These are phyloP conservation scores for Gastracanthus pulcherrimus DNA, from an alignment of 2,888 invertebrate genomes.

Conservation along the genomic window DNA sequence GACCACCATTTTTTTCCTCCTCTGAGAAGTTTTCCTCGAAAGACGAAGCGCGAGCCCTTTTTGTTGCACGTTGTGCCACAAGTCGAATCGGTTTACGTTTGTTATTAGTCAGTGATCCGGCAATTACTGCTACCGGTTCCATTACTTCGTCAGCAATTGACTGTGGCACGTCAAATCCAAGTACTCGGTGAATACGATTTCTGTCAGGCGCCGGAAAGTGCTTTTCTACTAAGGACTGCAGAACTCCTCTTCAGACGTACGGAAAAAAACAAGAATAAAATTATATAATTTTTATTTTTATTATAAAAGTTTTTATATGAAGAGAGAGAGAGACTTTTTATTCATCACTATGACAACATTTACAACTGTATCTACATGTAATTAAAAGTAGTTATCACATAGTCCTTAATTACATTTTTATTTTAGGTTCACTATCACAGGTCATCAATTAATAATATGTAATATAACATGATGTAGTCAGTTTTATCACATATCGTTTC, in stretches of 20 bases:
- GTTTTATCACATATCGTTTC: too few relatives aligned
- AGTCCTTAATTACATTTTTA: too few relatives aligned
- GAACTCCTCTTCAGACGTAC: slow-evolving; percentile 91
- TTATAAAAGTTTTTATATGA: too few relatives aligned
- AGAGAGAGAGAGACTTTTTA: too few relatives aligned
- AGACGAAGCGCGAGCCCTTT: slow-evolving; percentile 79
- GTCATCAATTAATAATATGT: too few relatives aligned
- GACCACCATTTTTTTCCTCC: slow-evolving; percentile 74
- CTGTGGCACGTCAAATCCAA: slow-evolving; percentile 78
- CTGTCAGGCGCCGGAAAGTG: slow-evolving; percentile 98
- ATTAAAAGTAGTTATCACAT: too few relatives aligned
- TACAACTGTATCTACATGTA: too few relatives aligned
- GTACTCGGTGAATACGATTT: slow-evolving; percentile 87
- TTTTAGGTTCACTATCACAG: too few relatives aligned
- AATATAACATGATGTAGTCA: too few relatives aligned
- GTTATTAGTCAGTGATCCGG: slow-evolving; percentile 73
- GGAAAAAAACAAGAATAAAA: slow-evolving; percentile 12
- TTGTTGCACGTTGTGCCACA: slow-evolving; percentile 80
- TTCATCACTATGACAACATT: too few relatives aligned
- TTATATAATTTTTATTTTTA: too few relatives aligned
- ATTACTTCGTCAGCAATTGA: slow-evolving; percentile 75
- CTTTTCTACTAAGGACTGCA: slow-evolving; percentile 97
- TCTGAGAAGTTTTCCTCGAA: slow-evolving; percentile 82
- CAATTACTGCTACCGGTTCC: slow-evolving; percentile 73
- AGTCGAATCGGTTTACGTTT: slow-evolving; percentile 83